Evolutionary conservation across 1,140 invertebrate genomes (phyloP), one percentile per base, ranked within the genome.

Genomic region (Caenorhabditis briggsae): DNA sequence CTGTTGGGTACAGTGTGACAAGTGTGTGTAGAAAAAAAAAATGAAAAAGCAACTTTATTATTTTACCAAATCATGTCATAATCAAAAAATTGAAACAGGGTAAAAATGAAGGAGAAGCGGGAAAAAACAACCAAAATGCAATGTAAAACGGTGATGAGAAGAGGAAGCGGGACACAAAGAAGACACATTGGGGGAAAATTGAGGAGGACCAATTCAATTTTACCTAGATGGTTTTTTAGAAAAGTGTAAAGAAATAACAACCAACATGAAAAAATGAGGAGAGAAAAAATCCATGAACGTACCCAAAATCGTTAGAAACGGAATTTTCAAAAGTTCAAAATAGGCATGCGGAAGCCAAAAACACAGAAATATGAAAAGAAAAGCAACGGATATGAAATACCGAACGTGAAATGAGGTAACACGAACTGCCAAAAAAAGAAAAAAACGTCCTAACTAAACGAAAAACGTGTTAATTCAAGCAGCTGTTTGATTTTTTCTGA

Each of bases 401-500:
- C 14, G n/a, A 78, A 50, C 9, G 16, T 74, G 18, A 23, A 33
- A 65, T 33, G 33, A 41, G 33, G 20, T 25, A 78, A 5, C 53
- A 20, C 9, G 43, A 43, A 70, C 14, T 46, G 18, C 41, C 1
- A 20, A 33, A 33, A 3, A 33, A 33, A 33, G 3, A 33, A 33
- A 33, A 33, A 33, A 61, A 70, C 64, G 41, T 70, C 46, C 64
- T 53, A 78, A 78, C 70, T 78, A 50, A 25, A 12, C 70, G 1
- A n/a, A 78, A 78, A 78, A 78, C n/a, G 25, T 48, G 46, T 23
- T 25, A 50, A 50, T 78, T 46, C 46, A 50, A 78, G 70, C 70
- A 50, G 70, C n/a, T 23, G 33, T 70, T 70, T 61, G 59, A 61
- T 61, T 25, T 25, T 61, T 61, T 25, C 25, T 25, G 59, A 61